Base-by-base conservation (phyloP, 2,797 vertebrate species). In the Crenichthys baileyi region DNA sequence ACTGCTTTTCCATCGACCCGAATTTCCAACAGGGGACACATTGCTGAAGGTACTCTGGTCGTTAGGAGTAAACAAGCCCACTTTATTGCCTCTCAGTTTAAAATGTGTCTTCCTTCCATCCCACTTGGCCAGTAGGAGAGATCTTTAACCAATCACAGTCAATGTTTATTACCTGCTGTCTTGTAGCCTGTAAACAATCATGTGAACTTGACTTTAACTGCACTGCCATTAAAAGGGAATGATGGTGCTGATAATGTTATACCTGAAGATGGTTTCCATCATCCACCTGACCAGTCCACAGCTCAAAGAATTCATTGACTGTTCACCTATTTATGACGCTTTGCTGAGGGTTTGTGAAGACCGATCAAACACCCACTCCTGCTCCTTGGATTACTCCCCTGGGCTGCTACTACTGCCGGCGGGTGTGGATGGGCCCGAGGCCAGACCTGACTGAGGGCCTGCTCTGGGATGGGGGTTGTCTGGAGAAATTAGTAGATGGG, bases 61-160 rank as follows among this genome's bases (percentile, higher is more conserved):
- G 91, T 91, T 90, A 82, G 83, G 77, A 86, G 82, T 86, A 93
- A 94, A 94, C 86, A 90, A 94, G 91, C 89, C 84, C 80, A 86
- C 84, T 92, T 94, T 94, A 93, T 94, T 92, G 90, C 93, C 85
- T 89, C 83, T 90, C 90, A 87, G 76, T 91, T 92, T 92, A 90
- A 92, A 93, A 95, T 93, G 87, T 80, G 82, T 85, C 91, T 92
- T 86, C 85, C 31, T 78, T 72, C 85, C 76, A 44, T 89, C 89
- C 89, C 82, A 86, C 84, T 11, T 90, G 90, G 88, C 90, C 88
- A 84, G 89, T 12, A 56, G 83, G 86, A 90, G 88, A 83, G 53
- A 70, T 83, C 89, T 88, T 90, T 84, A 92, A 90, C 87, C 87
- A 90, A 88, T 88, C 85, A 87, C 80, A 76, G 80, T 87, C 83